Base-by-base conservation (phyloP, 2,888 invertebrate species). In the Seira sanloemensis region DNA sequence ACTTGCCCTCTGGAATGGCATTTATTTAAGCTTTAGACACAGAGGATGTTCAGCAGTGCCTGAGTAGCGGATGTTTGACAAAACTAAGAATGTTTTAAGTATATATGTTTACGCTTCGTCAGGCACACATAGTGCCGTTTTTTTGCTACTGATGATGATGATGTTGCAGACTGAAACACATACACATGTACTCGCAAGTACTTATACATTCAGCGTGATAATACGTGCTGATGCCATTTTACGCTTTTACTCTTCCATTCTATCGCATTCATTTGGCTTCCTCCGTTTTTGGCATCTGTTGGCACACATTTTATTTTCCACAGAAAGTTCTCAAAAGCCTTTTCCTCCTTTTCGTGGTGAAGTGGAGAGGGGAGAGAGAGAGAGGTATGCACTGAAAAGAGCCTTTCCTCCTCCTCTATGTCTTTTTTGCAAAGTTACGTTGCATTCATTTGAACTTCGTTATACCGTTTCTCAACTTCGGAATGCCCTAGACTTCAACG, bases 221-320 rank as follows among this genome's bases (percentile, higher is more conserved):
- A n/a, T n/a, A n/a, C n/a, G n/a, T 37, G 16, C 2, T 50, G 50
- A 50, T 50, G 50, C 50, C 25, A 67, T 67, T 26, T 76, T 65
- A 66, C 37, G 46, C 66, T 37, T 65, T 73, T 50, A 18, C 19
- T 18, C 50, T 58, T 21, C 72, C 66, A 62, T 73, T 73, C 16
- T 73, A 37, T 26, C 73, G 74, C 71, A 76, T 76, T 81, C 62
- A 69, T 5, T 12, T 72, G 65, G 71, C 76, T 82, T 46, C 69
- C n/a, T 69, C 21, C 21, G 23, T 9, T 78, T 65, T 75, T 84
- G 78, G 78, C 78, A 84, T 84, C 84, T 82, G 77, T 82, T 82
- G 82, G 82, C 82, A 73, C 54, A 82, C 73, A 82, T 77, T 82
- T 82, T 79, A 26, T 50, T 12, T 50, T 50, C 50, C n/a, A 37